Evolutionary conservation across 2,888 invertebrate species (phyloP).

Genomic region (Caenorhabditis doughertyi): DNA sequence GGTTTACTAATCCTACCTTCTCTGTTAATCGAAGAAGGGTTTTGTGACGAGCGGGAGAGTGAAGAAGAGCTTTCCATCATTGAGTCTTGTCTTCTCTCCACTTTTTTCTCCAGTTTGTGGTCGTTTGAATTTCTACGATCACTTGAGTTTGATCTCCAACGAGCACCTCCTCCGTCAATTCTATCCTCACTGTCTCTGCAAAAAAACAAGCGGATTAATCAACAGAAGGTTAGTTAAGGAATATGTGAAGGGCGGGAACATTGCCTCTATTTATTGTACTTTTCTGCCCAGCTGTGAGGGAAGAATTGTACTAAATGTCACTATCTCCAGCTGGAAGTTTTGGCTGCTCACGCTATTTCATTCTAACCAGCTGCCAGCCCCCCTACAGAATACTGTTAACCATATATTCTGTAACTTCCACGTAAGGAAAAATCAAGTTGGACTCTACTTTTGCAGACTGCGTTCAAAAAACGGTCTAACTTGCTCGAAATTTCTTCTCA

Average conservation of each 20-base stretch:
- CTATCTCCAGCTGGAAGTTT: too few relatives aligned
- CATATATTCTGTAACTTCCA: too few relatives aligned
- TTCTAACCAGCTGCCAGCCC: too few relatives aligned
- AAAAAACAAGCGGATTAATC: neutral
- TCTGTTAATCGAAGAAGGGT: slow-evolving; percentile 28
- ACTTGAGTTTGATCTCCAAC: slow-evolving; percentile 60
- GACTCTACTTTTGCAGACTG: too few relatives aligned
- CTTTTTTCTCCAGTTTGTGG: slow-evolving; percentile 43
- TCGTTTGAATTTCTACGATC: slow-evolving; percentile 62
- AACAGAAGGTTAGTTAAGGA: too few relatives aligned
- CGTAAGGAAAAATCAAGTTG: too few relatives aligned
- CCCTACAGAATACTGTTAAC: too few relatives aligned
- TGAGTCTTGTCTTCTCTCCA: slow-evolving; percentile 46
- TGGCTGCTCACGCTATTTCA: too few relatives aligned
- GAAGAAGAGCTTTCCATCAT: slow-evolving; percentile 54
- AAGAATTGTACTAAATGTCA: too few relatives aligned
- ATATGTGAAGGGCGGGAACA: neutral
- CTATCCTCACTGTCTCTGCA: slow-evolving; percentile 59
- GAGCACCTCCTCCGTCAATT: slow-evolving; percentile 49
- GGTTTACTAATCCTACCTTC: slow-evolving; percentile 47
- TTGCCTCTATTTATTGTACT: neutral
- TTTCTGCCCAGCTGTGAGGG: too few relatives aligned
- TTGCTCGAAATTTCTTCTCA: neutral
- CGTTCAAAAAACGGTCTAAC: too few relatives aligned
- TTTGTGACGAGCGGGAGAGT: slow-evolving; percentile 47